Evolutionary conservation across 30 jellyfish, hydroid and myxozoan genomes (phyloP), one percentile per base, ranked within the genome.

Genomic region (Aurelia sp.): DNA sequence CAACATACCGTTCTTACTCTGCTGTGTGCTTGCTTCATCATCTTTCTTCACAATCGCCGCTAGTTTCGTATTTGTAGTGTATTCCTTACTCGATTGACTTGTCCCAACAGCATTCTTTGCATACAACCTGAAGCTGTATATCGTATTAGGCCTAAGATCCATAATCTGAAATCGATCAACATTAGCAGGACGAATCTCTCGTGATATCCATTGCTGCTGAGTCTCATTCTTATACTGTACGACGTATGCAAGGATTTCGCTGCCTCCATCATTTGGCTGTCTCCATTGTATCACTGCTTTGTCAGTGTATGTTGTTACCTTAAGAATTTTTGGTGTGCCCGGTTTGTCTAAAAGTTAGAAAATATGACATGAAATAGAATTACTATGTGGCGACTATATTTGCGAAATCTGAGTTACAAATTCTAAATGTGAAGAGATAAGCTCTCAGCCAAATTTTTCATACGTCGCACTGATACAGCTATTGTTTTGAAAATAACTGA

Each of bases 31-130:
- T 5, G 73, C 72, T 20, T 40, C 62, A 18, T 63, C 31, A 21
- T 10, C 38, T 16, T 40, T 16, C 35, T 22, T 18, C 27, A 16
- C 79, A 7, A 24, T 74, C 1, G 15, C 41, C 3, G 55, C 55
- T 44, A 6, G 0, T 44, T 44, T 44, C 22, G 95, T 86, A 31
- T 15, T 20, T 38, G 79, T 10, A 4, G 72, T 63, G n/a, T 52
- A 40, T 15, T 16, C 78, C 33, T 22, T 75, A 30, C 96, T 88
- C 10, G 33, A 70, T 47, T 58, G 80, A 80, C 99, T 79, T 30
- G 66, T 60, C 19, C 97, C 99, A 22, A 84, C 96, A 18, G 48
- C 87, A 75, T 94, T 89, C 50, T 90, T 78, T 1, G 97, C 97
- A 30, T 57, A 63, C 84, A 88, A 24, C 70, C 95, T 59, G 67